A percentile compares a stretch with the other conserved stretches of the same genome.
These are phyloP conservation scores for Polypedilum pembai DNA, from an alignment of 1,140 invertebrate species.

Conservation along the genomic window DNA sequence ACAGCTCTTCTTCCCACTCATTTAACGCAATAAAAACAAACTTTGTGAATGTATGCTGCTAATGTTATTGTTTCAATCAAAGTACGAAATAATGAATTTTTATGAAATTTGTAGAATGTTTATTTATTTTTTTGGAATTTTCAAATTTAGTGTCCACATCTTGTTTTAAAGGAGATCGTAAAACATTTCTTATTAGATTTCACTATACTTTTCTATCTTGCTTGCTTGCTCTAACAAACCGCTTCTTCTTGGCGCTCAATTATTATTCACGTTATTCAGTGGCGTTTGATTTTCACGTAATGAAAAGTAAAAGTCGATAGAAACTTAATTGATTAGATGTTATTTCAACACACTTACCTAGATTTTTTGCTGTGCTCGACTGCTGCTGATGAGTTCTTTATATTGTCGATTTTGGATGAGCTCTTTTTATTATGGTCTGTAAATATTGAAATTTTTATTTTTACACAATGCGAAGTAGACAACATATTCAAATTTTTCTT, in stretches of 20 bases:
- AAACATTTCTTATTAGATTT: slow-evolving; percentile 25
- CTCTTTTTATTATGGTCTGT: neutral
- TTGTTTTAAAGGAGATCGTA: no score
- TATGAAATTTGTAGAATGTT: no score
- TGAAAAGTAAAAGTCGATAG: slow-evolving; percentile 18
- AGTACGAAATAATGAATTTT: no score
- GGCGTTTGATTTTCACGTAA: neutral
- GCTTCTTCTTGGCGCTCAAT: neutral
- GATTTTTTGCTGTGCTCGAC: neutral
- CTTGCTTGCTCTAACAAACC: neutral
- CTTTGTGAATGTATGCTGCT: no score
- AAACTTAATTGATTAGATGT: slow-evolving; percentile 16
- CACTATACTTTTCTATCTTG: neutral
- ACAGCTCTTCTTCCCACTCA: no score
- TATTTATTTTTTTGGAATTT: no score
- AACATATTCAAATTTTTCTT: no score
- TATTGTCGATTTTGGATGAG: slow-evolving; percentile 26
- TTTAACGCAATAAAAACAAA: no score
- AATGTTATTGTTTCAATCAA: no score
- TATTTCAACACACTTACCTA: slow-evolving; percentile 6
- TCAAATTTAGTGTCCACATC: no score
- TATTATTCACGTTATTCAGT: neutral
- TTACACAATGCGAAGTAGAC: no score
- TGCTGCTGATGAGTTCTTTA: neutral
- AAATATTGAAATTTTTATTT: neutral